These are phyloP conservation scores for Rhombomys opimus DNA, from an alignment of 2,113 vertebrate species.

Conservation along the genomic window DNA sequence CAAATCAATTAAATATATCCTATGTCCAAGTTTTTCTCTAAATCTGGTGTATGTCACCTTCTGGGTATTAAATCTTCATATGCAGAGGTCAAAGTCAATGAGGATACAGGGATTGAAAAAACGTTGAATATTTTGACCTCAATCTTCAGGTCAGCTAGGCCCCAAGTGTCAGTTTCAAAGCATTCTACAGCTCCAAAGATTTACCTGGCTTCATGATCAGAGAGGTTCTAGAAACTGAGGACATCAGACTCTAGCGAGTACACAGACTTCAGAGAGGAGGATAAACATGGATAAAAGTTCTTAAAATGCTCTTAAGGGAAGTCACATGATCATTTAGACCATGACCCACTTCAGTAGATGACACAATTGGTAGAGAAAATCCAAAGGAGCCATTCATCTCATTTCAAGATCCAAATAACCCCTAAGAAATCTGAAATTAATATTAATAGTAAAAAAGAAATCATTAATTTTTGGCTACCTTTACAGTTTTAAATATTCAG, in stretches of 20 bases:
- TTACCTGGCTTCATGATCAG: not conserved
- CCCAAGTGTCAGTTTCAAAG: not conserved
- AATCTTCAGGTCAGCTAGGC: not conserved
- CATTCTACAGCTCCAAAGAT: not conserved
- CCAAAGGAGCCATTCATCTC: not conserved
- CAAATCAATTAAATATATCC: not conserved
- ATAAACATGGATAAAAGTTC: not conserved
- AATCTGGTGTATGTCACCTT: not conserved
- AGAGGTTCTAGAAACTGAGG: not conserved
- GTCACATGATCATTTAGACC: not conserved
- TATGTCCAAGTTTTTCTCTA: not conserved
- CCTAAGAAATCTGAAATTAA: not conserved
- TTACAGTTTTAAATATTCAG: not conserved
- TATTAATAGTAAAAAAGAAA: not conserved
- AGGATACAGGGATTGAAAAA: too few relatives aligned
- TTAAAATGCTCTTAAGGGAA: not conserved
- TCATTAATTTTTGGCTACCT: not conserved
- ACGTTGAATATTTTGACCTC: not conserved
- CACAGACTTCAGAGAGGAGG: not conserved
- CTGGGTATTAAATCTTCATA: not conserved
- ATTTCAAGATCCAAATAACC: not conserved
- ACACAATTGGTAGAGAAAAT: not conserved
- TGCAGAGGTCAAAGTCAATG: not conserved
- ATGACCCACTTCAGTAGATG: not conserved
- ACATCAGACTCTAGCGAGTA: not conserved